phyloP scores from a whole-genome alignment of 2,888 invertebrate genomes.

The Noctua pronuba region DNA sequence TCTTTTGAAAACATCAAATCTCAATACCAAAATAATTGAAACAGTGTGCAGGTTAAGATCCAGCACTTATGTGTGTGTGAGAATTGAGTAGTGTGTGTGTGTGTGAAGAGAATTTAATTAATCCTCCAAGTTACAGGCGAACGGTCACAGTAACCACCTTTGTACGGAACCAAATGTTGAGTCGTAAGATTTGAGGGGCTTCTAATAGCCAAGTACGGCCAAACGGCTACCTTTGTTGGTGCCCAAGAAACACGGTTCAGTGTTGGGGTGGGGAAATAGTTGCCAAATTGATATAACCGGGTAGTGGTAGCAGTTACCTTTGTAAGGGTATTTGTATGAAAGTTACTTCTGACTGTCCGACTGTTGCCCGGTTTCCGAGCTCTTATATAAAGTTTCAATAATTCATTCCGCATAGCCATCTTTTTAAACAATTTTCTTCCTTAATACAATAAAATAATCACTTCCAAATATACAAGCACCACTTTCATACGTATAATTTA shows the following conservation, averaged over 20 bases:
- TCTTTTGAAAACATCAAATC: not conserved
- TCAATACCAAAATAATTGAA: conserved; percentile 44
- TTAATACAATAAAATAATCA: too few species aligned
- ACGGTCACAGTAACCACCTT: conserved; percentile 69
- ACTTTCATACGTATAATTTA: too few species aligned
- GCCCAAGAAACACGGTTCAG: conserved; percentile 3
- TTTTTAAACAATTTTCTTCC: not conserved
- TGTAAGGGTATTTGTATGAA: not conserved
- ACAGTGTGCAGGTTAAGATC: conserved; percentile 68
- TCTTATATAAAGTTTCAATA: not conserved
- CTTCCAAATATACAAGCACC: too few species aligned
- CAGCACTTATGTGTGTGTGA: conserved; percentile 35
- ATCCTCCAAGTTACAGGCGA: conserved; percentile 74
- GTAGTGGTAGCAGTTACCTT: conserved; percentile 24
- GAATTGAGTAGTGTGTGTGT: conserved; percentile 53
- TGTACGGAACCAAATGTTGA: conserved; percentile 61
- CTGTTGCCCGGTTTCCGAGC: too few species aligned
- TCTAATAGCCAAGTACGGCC: conserved; percentile 39
- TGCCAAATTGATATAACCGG: conserved; percentile 32
- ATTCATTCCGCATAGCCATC: not conserved
- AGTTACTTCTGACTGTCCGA: not conserved
- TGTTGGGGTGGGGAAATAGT: conserved; percentile 20
- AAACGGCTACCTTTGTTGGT: conserved; percentile 52
- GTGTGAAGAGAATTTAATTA: conserved; percentile 80
- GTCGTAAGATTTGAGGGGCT: conserved; percentile 65